Evolutionary conservation across 2,888 invertebrate genomes (phyloP), one percentile per base, ranked within the genome.

Genomic region (Erannis defoliaria): DNA sequence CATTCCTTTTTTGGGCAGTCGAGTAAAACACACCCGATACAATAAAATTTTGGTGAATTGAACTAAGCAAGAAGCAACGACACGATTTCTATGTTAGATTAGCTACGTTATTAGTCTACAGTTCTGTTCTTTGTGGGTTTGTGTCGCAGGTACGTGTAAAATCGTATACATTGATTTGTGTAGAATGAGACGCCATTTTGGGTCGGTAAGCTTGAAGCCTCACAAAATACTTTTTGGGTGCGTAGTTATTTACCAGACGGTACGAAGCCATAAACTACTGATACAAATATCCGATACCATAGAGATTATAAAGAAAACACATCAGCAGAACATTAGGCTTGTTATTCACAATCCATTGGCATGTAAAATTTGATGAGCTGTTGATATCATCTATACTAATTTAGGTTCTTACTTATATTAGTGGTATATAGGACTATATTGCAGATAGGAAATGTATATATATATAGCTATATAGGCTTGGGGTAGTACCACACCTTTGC

Each of bases 141-240:
- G 10, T 19, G 18, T 31, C 33, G 5, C 31, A 18, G 46, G 51
- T 55, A n/a, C 9, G 8, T 40, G 6, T 31, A 31, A 29, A 51
- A 26, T 26, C 29, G 9, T 38, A 40, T n/a, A 60, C 40, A 62
- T 54, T 58, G 51, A 53, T 57, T 60, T 55, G 14, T 45, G 26
- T 79, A 77, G 78, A 81, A 78, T 77, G 73, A 76, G 82, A 73
- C 77, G 90, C 90, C 90, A 91, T 91, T 86, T 89, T 89, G 85
- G 75, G 80, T 76, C 72, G 70, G 75, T 70, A 77, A 74, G 78
- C 80, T 80, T 73, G 90, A 92, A 92, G 84, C 89, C 91, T 50
- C 81, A 88, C 62, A 76, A 83, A 76, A 67, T 68, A 78, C 70
- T 85, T 88, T 45, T 86, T 76, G 81, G 83, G 77, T 66, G 72